Base-by-base conservation (phyloP, 2,113 vertebrate species). In the Tringa solitaria region DNA sequence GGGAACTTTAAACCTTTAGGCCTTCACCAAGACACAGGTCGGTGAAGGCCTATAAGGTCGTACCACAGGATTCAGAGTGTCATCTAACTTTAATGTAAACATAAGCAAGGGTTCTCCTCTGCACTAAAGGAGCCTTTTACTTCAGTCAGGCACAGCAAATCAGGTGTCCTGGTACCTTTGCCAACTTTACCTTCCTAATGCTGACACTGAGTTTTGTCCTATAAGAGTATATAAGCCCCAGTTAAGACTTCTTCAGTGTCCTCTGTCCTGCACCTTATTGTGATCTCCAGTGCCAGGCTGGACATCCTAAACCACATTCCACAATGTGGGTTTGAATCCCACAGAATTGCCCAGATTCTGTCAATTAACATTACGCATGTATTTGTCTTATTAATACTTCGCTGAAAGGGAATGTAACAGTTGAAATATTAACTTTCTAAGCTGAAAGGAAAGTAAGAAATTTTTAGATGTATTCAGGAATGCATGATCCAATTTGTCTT, bases 351-450 rank as follows among this genome's bases (percentile, higher is more conserved):
- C 35, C 24, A 61, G 60, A 61, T 48, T 48, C 54, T 91, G 8
- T 80, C 30, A 45, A 1, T 81, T 81, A 63, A 7, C 21, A 35
- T 68, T 60, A 22, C 3, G 3, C 23, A 28, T 75, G 5, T 30
- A 33, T 82, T 79, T 56, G 9, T 85, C 23, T 48, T 79, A 78
- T 51, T 80, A 57, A 63, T 65, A 30, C 41, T 60, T 69, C 37
- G 21, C 64, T 86, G 87, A 92, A 94, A 87, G 43, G 41, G 56
- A 35, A 5, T 63, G 12, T 65, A 76, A 26, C 23, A 5, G 24
- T 67, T 85, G 39, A 97, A 94, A 87, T 61, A 67, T 35, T 79
- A 93, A 69, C 70, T 81, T 93, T 63, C 33, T 73, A 82, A 78
- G 10, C 6, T 87, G 32, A n/a, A 27, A 60, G 35, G n/a, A 77